Conservation (phyloP, 53 echinoderm and acorn worm species). For the Zoroaster sp. region DNA sequence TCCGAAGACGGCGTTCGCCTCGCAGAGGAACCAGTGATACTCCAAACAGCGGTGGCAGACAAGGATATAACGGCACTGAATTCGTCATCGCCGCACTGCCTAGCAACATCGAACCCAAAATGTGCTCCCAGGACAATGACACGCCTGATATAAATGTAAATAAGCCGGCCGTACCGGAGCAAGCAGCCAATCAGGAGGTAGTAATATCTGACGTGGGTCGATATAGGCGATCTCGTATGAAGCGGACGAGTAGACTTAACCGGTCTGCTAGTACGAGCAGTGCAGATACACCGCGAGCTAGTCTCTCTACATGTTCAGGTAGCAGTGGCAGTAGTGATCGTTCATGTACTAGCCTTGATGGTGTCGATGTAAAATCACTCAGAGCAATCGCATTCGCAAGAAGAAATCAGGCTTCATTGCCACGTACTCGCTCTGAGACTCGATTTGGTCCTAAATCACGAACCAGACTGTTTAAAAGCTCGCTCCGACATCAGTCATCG, state of each 20-base stretch:
- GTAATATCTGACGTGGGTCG: slow-evolving; percentile 61
- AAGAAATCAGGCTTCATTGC: background rate
- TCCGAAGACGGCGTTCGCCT: background rate
- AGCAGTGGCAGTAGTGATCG: slow-evolving; percentile 13
- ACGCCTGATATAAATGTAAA: slow-evolving; percentile 35
- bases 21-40: background rate
- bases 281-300: slow-evolving; percentile 33
- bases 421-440: slow-evolving; percentile 43
- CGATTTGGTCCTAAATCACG: slow-evolving; percentile 44
- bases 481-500: slow-evolving; percentile 27
- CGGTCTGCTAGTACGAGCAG: slow-evolving; percentile 48
- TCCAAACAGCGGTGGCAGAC: background rate
- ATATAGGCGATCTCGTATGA: slow-evolving; percentile 67
- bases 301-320: slow-evolving; percentile 23
- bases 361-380: slow-evolving; percentile 35
- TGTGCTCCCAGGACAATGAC: slow-evolving; percentile 48
- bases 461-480: slow-evolving; percentile 25
- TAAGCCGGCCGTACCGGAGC: slow-evolving; percentile 26
- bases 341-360: slow-evolving; percentile 31
- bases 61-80: background rate
- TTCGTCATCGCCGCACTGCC: slow-evolving; percentile 9
- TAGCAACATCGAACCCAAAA: slow-evolving; percentile 30
- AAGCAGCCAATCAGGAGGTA: slow-evolving; percentile 50
- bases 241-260: slow-evolving; percentile 37
- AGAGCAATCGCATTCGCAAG: slow-evolving; percentile 31